A percentile compares a stretch with the other conserved stretches of the same genome.
phyloP scores from a whole-genome alignment of 2,797 vertebrate genomes.

The Phataginus tricuspis region DNA sequence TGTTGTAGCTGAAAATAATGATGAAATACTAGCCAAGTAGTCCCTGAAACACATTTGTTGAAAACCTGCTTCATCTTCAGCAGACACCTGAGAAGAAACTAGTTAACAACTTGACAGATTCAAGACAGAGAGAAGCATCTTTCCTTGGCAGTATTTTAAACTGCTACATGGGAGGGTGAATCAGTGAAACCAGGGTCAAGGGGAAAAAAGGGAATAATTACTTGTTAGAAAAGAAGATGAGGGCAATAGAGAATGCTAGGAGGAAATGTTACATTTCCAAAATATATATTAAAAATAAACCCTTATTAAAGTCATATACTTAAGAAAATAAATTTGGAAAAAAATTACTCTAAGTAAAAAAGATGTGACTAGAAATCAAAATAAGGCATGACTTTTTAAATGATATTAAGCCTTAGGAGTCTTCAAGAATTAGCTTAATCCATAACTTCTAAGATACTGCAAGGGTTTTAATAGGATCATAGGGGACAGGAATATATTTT shows the following conservation, averaged over 20 bases:
- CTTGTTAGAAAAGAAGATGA: conserved; percentile 56
- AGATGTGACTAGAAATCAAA: not conserved
- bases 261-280: not conserved
- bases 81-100: conserved; percentile 82
- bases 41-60: conserved; percentile 73
- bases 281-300: conserved; percentile 1
- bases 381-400: not conserved
- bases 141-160: conserved; percentile 80
- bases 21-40: conserved; percentile 79
- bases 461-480: not conserved
- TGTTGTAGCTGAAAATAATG: conserved; percentile 73
- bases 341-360: not conserved
- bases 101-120: conserved; percentile 83
- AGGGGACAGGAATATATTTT: not conserved
- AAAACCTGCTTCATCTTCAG: conserved; percentile 82
- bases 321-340: conserved; percentile 47
- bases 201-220: not conserved
- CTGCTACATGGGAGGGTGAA: conserved; percentile 65
- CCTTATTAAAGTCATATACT: not conserved
- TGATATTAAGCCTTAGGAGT: not conserved
- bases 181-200: conserved; percentile 63
- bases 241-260: not conserved
- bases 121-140: conserved; percentile 73
- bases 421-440: not conserved
- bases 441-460: not conserved